These are phyloP conservation scores for Idaea dimidiata DNA, from an alignment of 2,888 invertebrate genomes.

Conservation along the genomic window DNA sequence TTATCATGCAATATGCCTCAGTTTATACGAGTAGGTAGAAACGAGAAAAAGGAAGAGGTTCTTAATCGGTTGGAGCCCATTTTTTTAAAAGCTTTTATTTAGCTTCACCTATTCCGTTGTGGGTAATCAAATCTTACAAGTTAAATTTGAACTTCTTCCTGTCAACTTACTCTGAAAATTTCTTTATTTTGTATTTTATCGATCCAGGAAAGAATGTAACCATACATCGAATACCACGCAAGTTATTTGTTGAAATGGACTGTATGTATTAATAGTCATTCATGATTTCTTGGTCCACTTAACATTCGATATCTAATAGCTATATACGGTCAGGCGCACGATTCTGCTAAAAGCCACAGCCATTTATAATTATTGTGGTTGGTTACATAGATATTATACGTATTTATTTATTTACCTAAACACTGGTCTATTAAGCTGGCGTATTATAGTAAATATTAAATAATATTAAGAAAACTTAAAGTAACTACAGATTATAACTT, in stretches of 20 bases:
- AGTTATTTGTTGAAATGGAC: background rate
- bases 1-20: no score
- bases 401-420: background rate
- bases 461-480: background rate
- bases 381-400: background rate
- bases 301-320: constrained; percentile 24
- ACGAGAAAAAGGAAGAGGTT: no score
- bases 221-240: background rate
- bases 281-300: constrained; percentile 30
- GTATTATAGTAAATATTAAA: background rate
- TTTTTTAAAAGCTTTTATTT: no score
- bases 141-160: no score
- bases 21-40: no score
- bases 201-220: no score
- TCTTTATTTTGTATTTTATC: no score
- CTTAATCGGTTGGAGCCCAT: no score
- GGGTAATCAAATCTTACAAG: no score
- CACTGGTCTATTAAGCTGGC: background rate
- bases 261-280: constrained; percentile 23
- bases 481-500: background rate
- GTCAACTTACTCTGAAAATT: no score
- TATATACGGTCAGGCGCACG: constrained; percentile 22
- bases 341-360: constrained; percentile 40
- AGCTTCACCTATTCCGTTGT: no score
- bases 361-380: constrained; percentile 6